These are phyloP conservation scores for Drosophila mettleri DNA, from an alignment of 2,888 invertebrate species.

Conservation along the genomic window DNA sequence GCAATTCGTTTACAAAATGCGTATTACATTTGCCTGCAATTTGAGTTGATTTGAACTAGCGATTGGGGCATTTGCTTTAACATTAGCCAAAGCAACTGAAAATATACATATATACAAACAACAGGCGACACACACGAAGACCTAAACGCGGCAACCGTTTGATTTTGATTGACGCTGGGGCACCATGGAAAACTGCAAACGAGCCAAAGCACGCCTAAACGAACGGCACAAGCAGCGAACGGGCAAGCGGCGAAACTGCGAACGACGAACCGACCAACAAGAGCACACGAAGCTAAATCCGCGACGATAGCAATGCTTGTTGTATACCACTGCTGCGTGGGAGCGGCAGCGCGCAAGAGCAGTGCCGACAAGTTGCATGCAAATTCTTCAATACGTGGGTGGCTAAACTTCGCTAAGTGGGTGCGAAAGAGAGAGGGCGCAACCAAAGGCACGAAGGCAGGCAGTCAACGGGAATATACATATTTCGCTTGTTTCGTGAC, in stretches of 20 bases:
- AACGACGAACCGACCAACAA: slow-evolving; percentile 33
- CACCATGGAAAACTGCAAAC: slow-evolving; percentile 74
- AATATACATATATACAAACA: slow-evolving; percentile 28
- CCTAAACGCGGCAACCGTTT: slow-evolving; percentile 77
- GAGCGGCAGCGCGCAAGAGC: slow-evolving; percentile 47
- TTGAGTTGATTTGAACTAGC: slow-evolving; percentile 42
- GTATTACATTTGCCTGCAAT: slow-evolving; percentile 48
- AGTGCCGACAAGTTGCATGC: slow-evolving; percentile 50
- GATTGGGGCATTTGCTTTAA: slow-evolving; percentile 43
- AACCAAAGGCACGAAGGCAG: slow-evolving; percentile 1
- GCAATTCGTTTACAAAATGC: slow-evolving; percentile 49
- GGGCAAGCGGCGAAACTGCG: slow-evolving; percentile 6
- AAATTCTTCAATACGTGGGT: slow-evolving; percentile 56
- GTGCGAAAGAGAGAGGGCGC: slow-evolving; percentile 2
- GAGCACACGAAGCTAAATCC: slow-evolving; percentile 42
- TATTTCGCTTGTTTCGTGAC: slow-evolving; percentile 12
- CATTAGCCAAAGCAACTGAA: slow-evolving; percentile 16
- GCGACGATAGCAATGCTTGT: slow-evolving; percentile 13
- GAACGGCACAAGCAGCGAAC: slow-evolving; percentile 5
- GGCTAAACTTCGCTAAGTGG: slow-evolving; percentile 26
- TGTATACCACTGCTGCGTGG: slow-evolving; percentile 44
- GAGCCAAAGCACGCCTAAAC: slow-evolving; percentile 48
- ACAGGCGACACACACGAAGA: slow-evolving; percentile 45
- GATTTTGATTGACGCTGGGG: slow-evolving; percentile 78
- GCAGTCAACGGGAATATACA: slow-evolving; percentile 5